Percentiles rank a stretch among this genome's conserved stretches.
Conservation (phyloP, 2,888 invertebrate genomes). For the Osedax frankpressi region DNA sequence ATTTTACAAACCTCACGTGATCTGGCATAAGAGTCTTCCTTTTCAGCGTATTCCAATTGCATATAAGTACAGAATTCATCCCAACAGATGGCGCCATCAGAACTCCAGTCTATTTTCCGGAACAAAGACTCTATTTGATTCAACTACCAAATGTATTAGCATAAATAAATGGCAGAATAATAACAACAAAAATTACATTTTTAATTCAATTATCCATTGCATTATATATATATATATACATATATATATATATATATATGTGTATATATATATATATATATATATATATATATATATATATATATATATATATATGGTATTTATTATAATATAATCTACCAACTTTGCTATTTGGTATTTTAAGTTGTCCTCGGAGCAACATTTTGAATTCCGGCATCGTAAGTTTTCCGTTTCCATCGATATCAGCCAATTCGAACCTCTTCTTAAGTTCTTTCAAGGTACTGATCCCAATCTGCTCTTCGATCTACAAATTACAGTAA, state of each 20-base stretch:
- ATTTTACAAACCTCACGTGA: slow-evolving; percentile 42
- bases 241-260: background rate
- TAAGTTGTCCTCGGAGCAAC: slow-evolving; percentile 37
- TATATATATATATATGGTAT: too few relatives aligned
- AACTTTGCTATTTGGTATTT: slow-evolving; percentile 36
- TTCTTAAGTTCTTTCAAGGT: slow-evolving; percentile 41
- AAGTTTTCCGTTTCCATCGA: slow-evolving; percentile 38
- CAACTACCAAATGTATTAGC: slow-evolving; percentile 36
- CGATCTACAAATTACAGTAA: too few relatives aligned
- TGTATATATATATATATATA: too few relatives aligned
- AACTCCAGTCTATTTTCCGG: slow-evolving; percentile 47
- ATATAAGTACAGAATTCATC: slow-evolving; percentile 48
- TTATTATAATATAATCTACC: too few relatives aligned
- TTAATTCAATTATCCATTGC: background rate
- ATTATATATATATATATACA: too few relatives aligned
- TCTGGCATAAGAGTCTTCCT: slow-evolving; percentile 42
- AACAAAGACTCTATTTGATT: slow-evolving; percentile 43
- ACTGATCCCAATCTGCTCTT: slow-evolving; percentile 44
- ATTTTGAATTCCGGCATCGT: slow-evolving; percentile 42
- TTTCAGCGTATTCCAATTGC: slow-evolving; percentile 46
- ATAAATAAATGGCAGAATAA: background rate
- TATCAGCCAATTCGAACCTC: slow-evolving; percentile 40
- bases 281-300: too few relatives aligned
- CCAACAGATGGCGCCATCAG: slow-evolving; percentile 44
- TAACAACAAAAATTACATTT: background rate